Evolutionary conservation across 2,113 vertebrate species (phyloP).

Genomic region (Oreamnos americanus): DNA sequence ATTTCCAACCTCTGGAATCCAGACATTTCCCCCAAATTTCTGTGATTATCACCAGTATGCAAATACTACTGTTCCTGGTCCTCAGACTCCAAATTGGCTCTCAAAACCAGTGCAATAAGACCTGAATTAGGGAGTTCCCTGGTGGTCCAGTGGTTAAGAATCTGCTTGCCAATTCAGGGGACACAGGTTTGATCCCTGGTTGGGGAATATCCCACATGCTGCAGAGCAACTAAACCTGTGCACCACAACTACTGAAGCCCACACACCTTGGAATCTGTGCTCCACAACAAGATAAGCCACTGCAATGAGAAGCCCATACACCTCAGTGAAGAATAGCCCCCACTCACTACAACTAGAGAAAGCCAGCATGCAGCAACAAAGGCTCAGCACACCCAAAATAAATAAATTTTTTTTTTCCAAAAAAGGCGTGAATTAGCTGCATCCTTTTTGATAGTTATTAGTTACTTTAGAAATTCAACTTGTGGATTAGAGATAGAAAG

Average conservation of each 20-base stretch:
- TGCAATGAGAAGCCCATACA: neutral
- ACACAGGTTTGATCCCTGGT: neutral
- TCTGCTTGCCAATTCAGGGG: neutral
- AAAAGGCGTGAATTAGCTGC: neutral
- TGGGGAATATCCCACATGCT: neutral
- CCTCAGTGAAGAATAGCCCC: neutral
- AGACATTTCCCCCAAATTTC: conserved; percentile 9
- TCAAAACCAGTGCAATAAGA: neutral
- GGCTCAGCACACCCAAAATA: neutral
- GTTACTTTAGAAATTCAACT: neutral
- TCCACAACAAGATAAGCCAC: neutral
- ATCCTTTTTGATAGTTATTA: neutral
- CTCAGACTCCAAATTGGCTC: neutral
- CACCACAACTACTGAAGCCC: neutral
- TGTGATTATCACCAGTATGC: neutral
- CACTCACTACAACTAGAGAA: neutral
- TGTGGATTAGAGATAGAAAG: neutral
- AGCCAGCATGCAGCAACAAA: neutral
- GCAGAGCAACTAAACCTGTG: neutral
- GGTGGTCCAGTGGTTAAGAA: neutral
- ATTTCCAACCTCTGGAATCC: neutral
- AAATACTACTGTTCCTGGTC: neutral
- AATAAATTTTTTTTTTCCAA: neutral
- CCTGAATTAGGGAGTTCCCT: neutral
- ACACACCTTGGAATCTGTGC: neutral